Evolutionary conservation across 1,140 invertebrate genomes (phyloP), one percentile per base, ranked within the genome.

Genomic region (Zaprionus vittiger): DNA sequence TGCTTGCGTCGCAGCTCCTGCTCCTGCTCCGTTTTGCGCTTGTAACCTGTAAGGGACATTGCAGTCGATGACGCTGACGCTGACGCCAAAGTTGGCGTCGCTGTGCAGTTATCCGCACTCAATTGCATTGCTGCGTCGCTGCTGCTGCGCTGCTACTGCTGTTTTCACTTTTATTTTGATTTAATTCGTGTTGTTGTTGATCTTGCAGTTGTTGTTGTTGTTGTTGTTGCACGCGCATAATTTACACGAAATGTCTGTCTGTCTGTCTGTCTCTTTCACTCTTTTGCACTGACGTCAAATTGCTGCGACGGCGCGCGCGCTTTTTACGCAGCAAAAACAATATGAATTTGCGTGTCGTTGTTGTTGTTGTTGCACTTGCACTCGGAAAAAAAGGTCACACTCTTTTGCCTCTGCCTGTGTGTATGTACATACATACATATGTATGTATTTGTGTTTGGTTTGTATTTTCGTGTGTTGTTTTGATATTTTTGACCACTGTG

Each of bases 11-110:
- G 77, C 57, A 55, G 65, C 17, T 81, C 55, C 55, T 73, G 77
- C 11, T 87, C 77, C 66, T 65, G 81, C 12, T 89, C 81, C 11
- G 85, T 64, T 20, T 90, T 89, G 15, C 84, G 75, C 12, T 89
- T 89, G 24, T 73, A 64, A 47, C 54, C 41, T 20, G 38, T 22
- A 4, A 24, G 11, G 11, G 20, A 52, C 47, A 12, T 52, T 5
- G 60, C 44, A 3, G 24, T 37, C 54, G 26, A 4, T 14, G 52
- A 4, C 61, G 22, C 20, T 14, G 52, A 4, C 61, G 22, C 20
- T 20, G 55, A 5, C 37, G 31, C 24, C 38, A 15, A 17, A 59
- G 47, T 4, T 38, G 11, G 37, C 67, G 47, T 52, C 20, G 47
- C 11, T 56, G 73, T 56, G 64, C 49, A 65, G 44, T 15, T 14